A percentile compares a stretch with the other conserved stretches of the same genome.
Evolutionary conservation across 92 coral and sea anemone genomes (phyloP).

Genomic region (Bergia sp.): DNA sequence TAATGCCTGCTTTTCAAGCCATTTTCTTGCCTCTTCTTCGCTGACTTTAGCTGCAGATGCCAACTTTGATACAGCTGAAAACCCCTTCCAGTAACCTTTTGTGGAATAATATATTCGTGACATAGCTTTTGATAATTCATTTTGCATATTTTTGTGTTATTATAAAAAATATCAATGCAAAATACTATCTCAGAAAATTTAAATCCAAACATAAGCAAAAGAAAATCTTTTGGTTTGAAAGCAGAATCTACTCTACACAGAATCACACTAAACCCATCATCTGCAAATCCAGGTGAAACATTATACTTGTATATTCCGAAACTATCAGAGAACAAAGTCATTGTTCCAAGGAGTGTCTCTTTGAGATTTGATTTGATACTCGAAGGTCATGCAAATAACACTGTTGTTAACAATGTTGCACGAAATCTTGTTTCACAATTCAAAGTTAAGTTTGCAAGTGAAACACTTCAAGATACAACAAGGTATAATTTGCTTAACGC

Average conservation of each 20-base stretch:
- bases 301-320: background rate
- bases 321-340: background rate
- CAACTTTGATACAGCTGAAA: background rate
- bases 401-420: constrained; percentile 49
- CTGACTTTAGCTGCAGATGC: constrained; percentile 6
- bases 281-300: background rate
- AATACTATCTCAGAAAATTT: constrained; percentile 6
- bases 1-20: background rate
- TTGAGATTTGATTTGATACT: constrained; percentile 13
- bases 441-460: constrained; percentile 45
- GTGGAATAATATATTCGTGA: constrained; percentile 15
- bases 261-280: no score
- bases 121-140: constrained; percentile 13
- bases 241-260: background rate
- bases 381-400: constrained; percentile 48
- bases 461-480: constrained; percentile 47
- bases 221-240: constrained; percentile 7
- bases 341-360: background rate
- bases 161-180: constrained; percentile 15
- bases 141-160: constrained; percentile 13
- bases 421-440: constrained; percentile 46
- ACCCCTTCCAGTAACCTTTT: constrained; percentile 12
- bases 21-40: constrained; percentile 20
- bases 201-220: constrained; percentile 22
- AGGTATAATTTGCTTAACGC: constrained; percentile 36